Evolutionary conservation across 2,113 vertebrate species (phyloP), one percentile per base, ranked within the genome.

Genomic region (Bothrops jararaca): DNA sequence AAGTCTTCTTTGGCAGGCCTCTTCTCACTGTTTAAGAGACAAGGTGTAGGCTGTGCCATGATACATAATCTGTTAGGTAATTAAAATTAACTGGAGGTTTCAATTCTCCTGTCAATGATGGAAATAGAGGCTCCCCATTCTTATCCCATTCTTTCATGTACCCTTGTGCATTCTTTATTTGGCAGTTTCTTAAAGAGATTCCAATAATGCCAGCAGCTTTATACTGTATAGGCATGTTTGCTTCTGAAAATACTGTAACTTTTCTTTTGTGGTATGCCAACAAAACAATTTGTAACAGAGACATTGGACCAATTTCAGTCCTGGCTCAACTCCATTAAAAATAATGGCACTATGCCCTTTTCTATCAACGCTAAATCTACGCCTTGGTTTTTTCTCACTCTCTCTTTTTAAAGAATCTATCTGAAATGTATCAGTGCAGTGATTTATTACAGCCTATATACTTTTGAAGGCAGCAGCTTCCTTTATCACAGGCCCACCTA

Each of bases 51-150:
- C 95, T 96, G 95, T 96, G 34, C 18, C 34, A 95, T 95, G 94
- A 96, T 93, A 90, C 94, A 96, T 97, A 96, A 96, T 96, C 96
- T 95, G 96, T 96, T 96, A 96, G 95, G 96, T 94, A 96, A 96
- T 95, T 95, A 94, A 94, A 96, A 95, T 94, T 89, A 91, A 94
- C n/a, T 1, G 91, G 89, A 24, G 60, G 95, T 95, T 96, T 95
- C 86, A 89, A 91, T 95, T 96, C 90, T 95, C 95, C 94, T 95
- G 93, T 94, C 89, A 5, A 93, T 0, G 39, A 91, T 94, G 94
- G 93, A 95, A 95, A 95, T 93, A 93, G 91, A 11, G 26, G 6
- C 69, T 45, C 85, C 15, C 23, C 45, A 0, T 93, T 50, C 9
- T 87, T 42, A 1, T 92, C 42, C 91, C 91, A 45, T 88, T 92